Evolutionary conservation across 2,888 invertebrate genomes (phyloP), one percentile per base, ranked within the genome.

Genomic region (Campoplex nolae): DNA sequence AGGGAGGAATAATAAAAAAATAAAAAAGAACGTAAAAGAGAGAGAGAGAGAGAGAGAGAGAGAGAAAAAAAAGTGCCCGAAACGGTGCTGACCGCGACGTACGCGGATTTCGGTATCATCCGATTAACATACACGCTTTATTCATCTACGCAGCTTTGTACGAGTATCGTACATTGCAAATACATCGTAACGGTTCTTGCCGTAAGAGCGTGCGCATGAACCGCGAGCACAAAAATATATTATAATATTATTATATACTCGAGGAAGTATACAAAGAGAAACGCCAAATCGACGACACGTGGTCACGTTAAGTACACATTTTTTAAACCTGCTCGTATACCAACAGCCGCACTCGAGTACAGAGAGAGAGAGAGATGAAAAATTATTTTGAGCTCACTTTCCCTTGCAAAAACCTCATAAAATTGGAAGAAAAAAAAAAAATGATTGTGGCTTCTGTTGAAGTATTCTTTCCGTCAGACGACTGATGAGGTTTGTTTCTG

Each of bases 191-290:
- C 84, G 84, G 84, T 85, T 81, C 48, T 62, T 62, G 56, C 58
- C 84, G 80, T 81, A 85, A 85, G 71, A 85, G 75, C 68, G 70
- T 80, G 76, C 65, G 76, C 65, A 81, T 80, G 71, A 80, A 84
- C 68, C 75, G 80, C 51, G 70, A 38, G 38, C 38, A 23, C 70
- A 48, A 74, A 48, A 74, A 71, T 79, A 70, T 67, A 85, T 85
- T 85, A 80, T 77, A 81, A 81, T 77, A 80, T 58, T 81, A 77
- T 77, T 77, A 73, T 65, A 77, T 65, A 82, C 67, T 78, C 65
- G 81, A 74, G 81, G 67, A 77, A 73, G 65, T 71, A 85, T 81
- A 54, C 75, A 68, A 79, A 68, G 74, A 58, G 67, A 70, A 84
- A 80, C 65, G 45, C 65, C 78, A 73, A 65, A 84, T 79, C 45